Conservation (phyloP, 2,797 vertebrate species). For the Mus minutoides region DNA sequence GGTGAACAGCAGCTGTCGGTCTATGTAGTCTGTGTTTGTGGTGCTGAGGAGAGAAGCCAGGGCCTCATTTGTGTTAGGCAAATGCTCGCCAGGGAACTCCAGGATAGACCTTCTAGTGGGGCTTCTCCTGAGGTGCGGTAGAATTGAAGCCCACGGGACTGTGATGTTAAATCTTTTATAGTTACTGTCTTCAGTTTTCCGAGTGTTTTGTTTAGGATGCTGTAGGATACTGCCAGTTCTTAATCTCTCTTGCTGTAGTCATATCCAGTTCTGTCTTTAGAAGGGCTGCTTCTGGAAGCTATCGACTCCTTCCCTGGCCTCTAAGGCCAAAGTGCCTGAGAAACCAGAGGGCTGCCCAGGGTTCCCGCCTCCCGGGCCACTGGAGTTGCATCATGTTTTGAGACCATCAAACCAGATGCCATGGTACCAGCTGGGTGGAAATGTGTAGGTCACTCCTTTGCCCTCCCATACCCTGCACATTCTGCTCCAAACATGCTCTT, state of each 20-base stretch:
- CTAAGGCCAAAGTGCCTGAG: not conserved
- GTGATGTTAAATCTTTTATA: not conserved
- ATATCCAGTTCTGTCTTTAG: not conserved
- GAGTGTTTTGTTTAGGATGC: not conserved
- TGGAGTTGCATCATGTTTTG: not conserved
- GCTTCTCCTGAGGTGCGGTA: not conserved
- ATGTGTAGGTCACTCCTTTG: accelerated
- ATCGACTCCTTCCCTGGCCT: not conserved
- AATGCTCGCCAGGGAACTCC: not conserved
- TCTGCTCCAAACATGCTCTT: not conserved
- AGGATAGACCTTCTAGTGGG: no score
- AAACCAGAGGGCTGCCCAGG: no score
- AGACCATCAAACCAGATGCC: not conserved
- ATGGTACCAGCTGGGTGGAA: not conserved
- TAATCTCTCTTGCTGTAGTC: not conserved
- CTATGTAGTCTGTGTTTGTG: not conserved
- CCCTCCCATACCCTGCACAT: not conserved
- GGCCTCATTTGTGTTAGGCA: not conserved
- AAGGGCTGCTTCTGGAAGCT: not conserved
- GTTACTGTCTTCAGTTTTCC: not conserved
- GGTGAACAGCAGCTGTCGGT: not conserved
- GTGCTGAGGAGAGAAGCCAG: not conserved
- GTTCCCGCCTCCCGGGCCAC: accelerated
- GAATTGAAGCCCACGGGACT: not conserved
- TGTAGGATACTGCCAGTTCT: not conserved